These are phyloP conservation scores for Amaurobius ferox DNA, from an alignment of 2,888 invertebrate species.

Conservation along the genomic window DNA sequence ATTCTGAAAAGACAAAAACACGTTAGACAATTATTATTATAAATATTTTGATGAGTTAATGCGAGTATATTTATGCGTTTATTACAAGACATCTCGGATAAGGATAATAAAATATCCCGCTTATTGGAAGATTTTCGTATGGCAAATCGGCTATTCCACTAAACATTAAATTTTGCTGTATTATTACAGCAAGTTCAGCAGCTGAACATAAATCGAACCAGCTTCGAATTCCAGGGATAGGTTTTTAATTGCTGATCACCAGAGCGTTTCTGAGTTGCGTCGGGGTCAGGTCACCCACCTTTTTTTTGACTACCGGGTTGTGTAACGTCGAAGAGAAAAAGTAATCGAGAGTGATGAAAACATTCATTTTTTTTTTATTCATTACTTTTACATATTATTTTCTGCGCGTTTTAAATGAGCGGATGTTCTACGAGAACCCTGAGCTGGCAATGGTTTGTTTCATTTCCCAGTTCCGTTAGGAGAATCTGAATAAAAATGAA, in stretches of 20 bases:
- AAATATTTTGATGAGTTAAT: too few relatives aligned
- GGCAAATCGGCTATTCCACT: too few relatives aligned
- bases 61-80: too few relatives aligned
- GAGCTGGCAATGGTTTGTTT: background rate
- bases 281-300: conserved; percentile 14
- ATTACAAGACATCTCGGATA: too few relatives aligned
- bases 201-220: too few relatives aligned
- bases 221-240: too few relatives aligned
- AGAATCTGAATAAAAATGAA: background rate
- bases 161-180: too few relatives aligned
- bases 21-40: too few relatives aligned
- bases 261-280: background rate
- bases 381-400: conserved; percentile 1
- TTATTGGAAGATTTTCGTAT: too few relatives aligned
- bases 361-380: background rate
- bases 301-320: background rate
- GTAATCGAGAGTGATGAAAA: background rate
- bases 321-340: background rate
- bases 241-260: background rate
- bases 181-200: too few relatives aligned
- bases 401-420: background rate
- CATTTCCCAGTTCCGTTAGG: background rate
- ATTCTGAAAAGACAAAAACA: too few relatives aligned
- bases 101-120: too few relatives aligned
- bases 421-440: background rate